Conservation (phyloP, 2,888 invertebrate species). For the Polydesmus complanatus region DNA sequence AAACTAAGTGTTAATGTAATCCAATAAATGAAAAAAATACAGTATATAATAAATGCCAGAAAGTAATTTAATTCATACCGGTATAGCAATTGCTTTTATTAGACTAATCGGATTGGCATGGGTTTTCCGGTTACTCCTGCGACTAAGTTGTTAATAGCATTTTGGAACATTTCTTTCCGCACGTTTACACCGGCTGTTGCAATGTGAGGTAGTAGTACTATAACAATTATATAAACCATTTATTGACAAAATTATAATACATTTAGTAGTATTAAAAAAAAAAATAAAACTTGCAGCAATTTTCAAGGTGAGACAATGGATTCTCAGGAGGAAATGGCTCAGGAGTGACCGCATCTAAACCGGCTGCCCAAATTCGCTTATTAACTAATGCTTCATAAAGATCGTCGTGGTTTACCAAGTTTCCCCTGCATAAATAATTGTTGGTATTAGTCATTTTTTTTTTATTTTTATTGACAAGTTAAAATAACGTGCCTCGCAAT, state of each 20-base stretch:
- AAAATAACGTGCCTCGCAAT: slow-evolving; percentile 65
- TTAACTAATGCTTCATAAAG: slow-evolving; percentile 56
- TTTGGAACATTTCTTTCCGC: slow-evolving; percentile 57
- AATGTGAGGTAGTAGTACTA: slow-evolving; percentile 72
- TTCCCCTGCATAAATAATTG: slow-evolving; percentile 29
- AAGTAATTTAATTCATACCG: too few relatives aligned
- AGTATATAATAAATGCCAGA: too few relatives aligned
- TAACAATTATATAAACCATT: slow-evolving; percentile 27
- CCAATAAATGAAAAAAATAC: too few relatives aligned
- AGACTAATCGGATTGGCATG: slow-evolving; percentile 36
- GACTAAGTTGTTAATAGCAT: slow-evolving; percentile 68
- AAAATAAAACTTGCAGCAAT: slow-evolving; percentile 64
- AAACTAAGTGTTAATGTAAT: too few relatives aligned
- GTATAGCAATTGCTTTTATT: too few relatives aligned
- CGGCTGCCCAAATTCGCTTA: slow-evolving; percentile 63
- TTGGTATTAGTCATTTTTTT: neutral
- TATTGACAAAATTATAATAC: neutral
- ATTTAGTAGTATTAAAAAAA: neutral
- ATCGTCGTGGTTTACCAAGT: slow-evolving; percentile 54
- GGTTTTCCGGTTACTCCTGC: slow-evolving; percentile 55
- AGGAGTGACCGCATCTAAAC: slow-evolving; percentile 79
- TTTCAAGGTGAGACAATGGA: slow-evolving; percentile 57
- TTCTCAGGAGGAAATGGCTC: slow-evolving; percentile 73
- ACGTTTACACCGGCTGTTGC: slow-evolving; percentile 69
- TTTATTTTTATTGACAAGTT: slow-evolving; percentile 10